Evolutionary conservation across 2,797 vertebrate genomes (phyloP).

Genomic region (Notoglanidium macrostoma): DNA sequence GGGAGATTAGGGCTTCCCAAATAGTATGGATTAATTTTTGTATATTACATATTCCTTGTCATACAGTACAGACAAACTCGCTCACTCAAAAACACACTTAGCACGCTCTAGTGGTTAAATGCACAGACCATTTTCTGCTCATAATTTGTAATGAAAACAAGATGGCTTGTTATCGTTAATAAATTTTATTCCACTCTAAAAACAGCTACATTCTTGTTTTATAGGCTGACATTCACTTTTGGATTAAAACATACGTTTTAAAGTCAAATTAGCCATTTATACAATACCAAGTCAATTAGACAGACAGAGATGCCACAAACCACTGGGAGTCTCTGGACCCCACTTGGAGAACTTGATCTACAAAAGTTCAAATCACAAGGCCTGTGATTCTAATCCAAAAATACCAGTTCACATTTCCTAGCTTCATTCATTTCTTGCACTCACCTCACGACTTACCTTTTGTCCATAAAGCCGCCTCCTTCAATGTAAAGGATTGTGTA

Average conservation of each 20-base stretch:
- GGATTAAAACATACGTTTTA: background rate
- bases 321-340: background rate
- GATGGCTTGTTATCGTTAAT: background rate
- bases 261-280: background rate
- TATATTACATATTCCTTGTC: no score
- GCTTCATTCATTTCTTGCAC: background rate
- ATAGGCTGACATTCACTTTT: background rate
- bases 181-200: background rate
- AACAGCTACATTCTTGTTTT: background rate
- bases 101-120: background rate
- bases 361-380: no score
- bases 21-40: no score
- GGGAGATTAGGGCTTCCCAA: no score
- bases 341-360: background rate
- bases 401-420: no score
- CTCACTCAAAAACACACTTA: no score
- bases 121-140: background rate
- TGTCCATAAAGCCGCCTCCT: background rate
- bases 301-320: background rate
- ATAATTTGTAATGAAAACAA: background rate
- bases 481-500: background rate
- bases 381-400: background rate
- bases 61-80: no score
- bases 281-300: background rate
- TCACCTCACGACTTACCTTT: slow-evolving; percentile 23